Evolutionary conservation across 30 jellyfish, hydroid and myxozoan species (phyloP).

Genomic region (Turritopsis dohrnii): DNA sequence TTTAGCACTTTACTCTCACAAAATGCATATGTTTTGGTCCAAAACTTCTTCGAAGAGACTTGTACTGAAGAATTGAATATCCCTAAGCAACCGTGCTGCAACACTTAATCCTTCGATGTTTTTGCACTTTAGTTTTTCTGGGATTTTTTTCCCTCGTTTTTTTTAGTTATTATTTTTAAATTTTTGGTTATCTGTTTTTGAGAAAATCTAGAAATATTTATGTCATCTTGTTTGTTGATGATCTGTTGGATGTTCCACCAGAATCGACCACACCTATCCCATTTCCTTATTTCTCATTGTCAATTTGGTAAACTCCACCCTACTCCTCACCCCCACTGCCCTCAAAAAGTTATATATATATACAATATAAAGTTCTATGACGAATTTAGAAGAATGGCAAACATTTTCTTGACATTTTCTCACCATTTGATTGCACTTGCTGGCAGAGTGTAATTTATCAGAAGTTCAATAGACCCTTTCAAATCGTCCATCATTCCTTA

Average conservation of each 20-base stretch:
- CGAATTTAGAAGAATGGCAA: neutral
- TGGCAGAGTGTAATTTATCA: neutral
- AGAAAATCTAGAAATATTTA: no score
- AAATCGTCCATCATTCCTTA: neutral
- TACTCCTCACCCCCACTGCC: neutral
- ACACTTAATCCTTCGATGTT: neutral
- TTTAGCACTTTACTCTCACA: conserved; percentile 9
- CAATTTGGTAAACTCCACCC: neutral
- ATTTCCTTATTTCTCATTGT: no score
- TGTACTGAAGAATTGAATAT: neutral
- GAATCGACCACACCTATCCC: no score
- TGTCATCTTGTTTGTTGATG: no score
- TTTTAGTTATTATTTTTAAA: neutral
- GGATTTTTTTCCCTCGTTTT: neutral
- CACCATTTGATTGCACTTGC: neutral
- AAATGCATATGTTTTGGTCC: conserved; percentile 23
- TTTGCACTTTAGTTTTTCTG: neutral
- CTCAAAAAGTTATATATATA: no score
- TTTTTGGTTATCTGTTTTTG: no score
- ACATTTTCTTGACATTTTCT: neutral
- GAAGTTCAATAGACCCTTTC: neutral
- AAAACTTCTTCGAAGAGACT: conserved; percentile 10
- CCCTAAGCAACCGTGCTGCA: neutral
- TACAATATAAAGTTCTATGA: no score
- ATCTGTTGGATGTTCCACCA: no score